Evolutionary conservation across 2,888 invertebrate genomes (phyloP).

Genomic region (Steromphala cineraria): DNA sequence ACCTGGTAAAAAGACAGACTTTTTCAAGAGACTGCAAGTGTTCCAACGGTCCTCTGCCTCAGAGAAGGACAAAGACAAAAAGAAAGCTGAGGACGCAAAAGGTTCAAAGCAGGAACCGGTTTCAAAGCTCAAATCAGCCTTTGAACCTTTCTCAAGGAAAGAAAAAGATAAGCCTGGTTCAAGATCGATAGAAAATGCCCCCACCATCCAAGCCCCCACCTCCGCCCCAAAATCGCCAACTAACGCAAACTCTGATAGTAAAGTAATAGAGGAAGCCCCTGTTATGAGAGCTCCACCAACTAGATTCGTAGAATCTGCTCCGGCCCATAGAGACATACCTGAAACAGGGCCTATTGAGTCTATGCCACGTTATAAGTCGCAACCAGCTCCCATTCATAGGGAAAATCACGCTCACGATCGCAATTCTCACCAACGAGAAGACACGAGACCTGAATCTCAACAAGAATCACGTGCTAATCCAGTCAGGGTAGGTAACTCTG

Average conservation of each 20-base stretch:
- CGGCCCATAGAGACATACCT: not conserved
- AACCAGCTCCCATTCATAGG: not conserved
- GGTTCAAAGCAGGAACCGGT: slow-evolving; percentile 14
- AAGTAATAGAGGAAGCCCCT: not conserved
- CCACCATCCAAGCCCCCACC: slow-evolving; percentile 7
- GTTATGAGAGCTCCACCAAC: not conserved
- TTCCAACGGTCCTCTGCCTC: not conserved
- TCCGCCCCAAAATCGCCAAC: not conserved
- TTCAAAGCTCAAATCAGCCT: slow-evolving; percentile 17
- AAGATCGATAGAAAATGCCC: slow-evolving; percentile 13
- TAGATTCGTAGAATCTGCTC: not conserved
- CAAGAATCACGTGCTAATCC: not conserved
- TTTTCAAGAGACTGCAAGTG: slow-evolving; percentile 12
- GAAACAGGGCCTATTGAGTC: not conserved
- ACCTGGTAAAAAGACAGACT: slow-evolving; percentile 11
- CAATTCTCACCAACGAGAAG: slow-evolving; percentile 6
- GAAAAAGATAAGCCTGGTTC: not conserved
- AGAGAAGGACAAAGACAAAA: not conserved
- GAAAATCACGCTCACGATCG: not conserved
- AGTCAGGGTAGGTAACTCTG: slow-evolving; percentile 19
- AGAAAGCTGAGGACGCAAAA: not conserved
- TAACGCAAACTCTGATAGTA: not conserved
- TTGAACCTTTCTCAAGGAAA: not conserved
- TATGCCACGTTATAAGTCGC: too few species aligned
- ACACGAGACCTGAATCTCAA: not conserved